These are phyloP conservation scores for Todiramphus chloris DNA, from an alignment of 2,113 vertebrate species.

Conservation along the genomic window DNA sequence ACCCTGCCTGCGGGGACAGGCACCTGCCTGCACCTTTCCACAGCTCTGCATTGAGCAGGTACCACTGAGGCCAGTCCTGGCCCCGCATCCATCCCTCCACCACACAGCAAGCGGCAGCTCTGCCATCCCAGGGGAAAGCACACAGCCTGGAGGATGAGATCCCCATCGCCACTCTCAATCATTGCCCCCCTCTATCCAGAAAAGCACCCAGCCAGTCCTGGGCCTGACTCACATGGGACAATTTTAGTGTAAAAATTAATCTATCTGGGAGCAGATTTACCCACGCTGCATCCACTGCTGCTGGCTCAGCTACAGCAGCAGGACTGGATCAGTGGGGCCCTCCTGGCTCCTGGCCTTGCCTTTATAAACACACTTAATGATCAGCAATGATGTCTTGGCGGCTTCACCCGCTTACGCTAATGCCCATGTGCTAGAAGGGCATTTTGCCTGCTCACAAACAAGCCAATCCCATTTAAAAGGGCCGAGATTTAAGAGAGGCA, in stretches of 20 bases:
- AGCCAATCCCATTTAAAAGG: slow-evolving; percentile 39
- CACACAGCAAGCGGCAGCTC: neutral
- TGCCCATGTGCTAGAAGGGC: slow-evolving; percentile 45
- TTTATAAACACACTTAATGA: slow-evolving; percentile 48
- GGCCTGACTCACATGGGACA: neutral
- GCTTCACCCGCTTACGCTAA: neutral
- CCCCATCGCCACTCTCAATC: fast-evolving
- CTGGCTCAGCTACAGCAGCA: neutral
- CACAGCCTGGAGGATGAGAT: fast-evolving
- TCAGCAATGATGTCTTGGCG: slow-evolving; percentile 53
- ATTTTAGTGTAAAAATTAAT: neutral
- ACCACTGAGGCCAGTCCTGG: neutral
- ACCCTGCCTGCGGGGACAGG: neutral
- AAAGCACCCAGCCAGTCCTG: neutral
- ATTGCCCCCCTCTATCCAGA: fast-evolving
- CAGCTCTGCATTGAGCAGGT: neutral
- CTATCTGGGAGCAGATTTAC: neutral
- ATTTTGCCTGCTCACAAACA: slow-evolving; percentile 28
- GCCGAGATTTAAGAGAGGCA: slow-evolving; percentile 45
- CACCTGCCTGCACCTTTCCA: neutral
- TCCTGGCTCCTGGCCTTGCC: slow-evolving; percentile 27
- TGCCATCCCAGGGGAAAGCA: neutral
- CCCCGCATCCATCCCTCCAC: neutral
- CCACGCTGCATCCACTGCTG: neutral
- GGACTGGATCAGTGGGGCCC: neutral